phyloP scores from a whole-genome alignment of 35 echinoderm and acorn worm species.

The Amphiura filiformis region DNA sequence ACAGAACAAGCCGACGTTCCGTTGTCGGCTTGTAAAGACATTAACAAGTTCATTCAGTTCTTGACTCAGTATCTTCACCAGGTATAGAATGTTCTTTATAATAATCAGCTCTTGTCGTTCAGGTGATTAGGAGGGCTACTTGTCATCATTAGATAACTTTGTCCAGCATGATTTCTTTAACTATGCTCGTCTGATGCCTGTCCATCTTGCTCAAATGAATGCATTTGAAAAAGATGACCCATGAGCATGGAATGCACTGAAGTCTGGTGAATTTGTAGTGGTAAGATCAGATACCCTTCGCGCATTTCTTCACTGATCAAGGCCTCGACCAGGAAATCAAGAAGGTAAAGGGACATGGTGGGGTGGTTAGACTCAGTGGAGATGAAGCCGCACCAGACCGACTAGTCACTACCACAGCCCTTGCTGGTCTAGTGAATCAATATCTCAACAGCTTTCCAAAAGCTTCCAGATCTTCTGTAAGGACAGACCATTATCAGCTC shows the following conservation, averaged over 20 bases:
- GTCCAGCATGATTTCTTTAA: slow-evolving; percentile 11
- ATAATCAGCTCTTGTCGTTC: too few relatives aligned
- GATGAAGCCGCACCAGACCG: slow-evolving; percentile 5
- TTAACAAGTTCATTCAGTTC: slow-evolving; percentile 28
- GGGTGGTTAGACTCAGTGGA: background rate
- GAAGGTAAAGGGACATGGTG: background rate
- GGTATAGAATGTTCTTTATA: slow-evolving; percentile 25
- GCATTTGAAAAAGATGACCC: too few relatives aligned
- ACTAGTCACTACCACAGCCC: too few relatives aligned
- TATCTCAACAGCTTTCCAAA: too few relatives aligned
- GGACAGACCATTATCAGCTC: slow-evolving; percentile 33
- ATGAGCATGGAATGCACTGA: background rate
- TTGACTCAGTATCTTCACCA: slow-evolving; percentile 46
- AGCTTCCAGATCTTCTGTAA: too few relatives aligned
- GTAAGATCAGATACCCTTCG: slow-evolving; percentile 18
- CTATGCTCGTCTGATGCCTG: too few relatives aligned
- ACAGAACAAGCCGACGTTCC: too few relatives aligned
- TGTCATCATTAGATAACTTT: slow-evolving; percentile 40
- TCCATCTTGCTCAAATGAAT: too few relatives aligned
- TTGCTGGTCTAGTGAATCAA: too few relatives aligned
- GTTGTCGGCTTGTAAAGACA: background rate
- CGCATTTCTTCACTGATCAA: slow-evolving; percentile 18
- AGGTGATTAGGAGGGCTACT: too few relatives aligned
- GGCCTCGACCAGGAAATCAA: background rate
- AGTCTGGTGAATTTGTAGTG: slow-evolving; percentile 14